Conservation (phyloP, 1,140 invertebrate species). For the Drosophila kepulauana region DNA sequence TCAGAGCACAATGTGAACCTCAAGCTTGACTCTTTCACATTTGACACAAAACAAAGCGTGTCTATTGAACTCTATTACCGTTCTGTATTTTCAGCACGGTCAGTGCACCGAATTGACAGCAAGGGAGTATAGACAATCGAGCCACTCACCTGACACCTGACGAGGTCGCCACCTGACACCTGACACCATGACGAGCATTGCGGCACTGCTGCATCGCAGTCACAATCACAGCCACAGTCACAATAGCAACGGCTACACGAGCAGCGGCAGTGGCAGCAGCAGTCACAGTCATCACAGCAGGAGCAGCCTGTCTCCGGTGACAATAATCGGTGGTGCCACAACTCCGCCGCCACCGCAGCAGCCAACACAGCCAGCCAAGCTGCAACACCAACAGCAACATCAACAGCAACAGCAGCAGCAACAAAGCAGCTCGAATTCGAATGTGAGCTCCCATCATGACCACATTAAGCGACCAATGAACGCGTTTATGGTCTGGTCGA, state of each 20-base stretch:
- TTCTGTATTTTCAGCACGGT: constrained; percentile 63
- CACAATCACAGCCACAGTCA: constrained; percentile 55
- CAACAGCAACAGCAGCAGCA: constrained; percentile 48
- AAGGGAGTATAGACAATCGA: constrained; percentile 41
- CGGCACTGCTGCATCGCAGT: constrained; percentile 69
- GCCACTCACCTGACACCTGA: constrained; percentile 53
- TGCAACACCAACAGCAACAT: constrained; percentile 51
- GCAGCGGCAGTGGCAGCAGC: constrained; percentile 66
- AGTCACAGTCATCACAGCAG: constrained; percentile 69
- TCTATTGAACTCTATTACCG: constrained; percentile 75
- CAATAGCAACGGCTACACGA: constrained; percentile 61
- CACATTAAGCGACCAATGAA: constrained; percentile 97
- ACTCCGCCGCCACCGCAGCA: constrained; percentile 38
- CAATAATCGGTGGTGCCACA: constrained; percentile 44
- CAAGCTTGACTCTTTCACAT: constrained; percentile 1
- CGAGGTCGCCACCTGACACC: background rate
- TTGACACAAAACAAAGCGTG: constrained; percentile 63
- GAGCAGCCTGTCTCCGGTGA: constrained; percentile 53
- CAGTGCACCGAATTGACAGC: constrained; percentile 20
- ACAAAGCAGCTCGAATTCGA: constrained; percentile 34
- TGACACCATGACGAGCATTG: constrained; percentile 67
- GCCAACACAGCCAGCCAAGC: constrained; percentile 21
- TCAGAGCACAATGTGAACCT: background rate
- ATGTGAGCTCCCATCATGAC: constrained; percentile 85
- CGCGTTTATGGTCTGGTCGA: constrained; percentile 97